Conservation (phyloP, 1,140 invertebrate species). For the Drosophila nasuta region DNA sequence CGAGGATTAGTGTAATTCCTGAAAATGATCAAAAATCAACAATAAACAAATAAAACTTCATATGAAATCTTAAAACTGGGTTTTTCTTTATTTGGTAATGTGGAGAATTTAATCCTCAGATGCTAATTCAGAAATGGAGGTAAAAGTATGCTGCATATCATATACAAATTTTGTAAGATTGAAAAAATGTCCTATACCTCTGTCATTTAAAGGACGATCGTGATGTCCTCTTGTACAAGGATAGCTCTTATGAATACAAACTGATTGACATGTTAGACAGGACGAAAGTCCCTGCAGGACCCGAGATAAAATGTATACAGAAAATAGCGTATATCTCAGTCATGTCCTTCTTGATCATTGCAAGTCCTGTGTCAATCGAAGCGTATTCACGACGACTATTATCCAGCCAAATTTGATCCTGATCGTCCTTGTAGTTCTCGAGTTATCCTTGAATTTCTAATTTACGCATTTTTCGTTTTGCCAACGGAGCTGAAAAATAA, state of each 20-base stretch:
- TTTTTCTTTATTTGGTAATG: not conserved
- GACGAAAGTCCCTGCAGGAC: not conserved
- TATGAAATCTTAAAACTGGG: conserved; percentile 36
- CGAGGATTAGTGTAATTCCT: conserved; percentile 61
- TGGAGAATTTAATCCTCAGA: too few relatives aligned
- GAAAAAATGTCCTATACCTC: not conserved
- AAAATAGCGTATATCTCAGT: not conserved
- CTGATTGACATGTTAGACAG: not conserved
- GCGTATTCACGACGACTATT: not conserved
- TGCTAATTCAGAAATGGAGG: too few relatives aligned
- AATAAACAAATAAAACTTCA: conserved; percentile 67
- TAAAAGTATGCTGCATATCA: too few relatives aligned
- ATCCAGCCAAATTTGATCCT: not conserved
- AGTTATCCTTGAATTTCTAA: not conserved
- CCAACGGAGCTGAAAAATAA: too few relatives aligned
- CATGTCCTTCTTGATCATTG: not conserved
- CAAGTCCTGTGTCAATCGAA: not conserved
- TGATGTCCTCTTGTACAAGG: not conserved
- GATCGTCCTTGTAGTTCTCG: not conserved
- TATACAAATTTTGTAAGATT: not conserved
- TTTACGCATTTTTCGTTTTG: not conserved
- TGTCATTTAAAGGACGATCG: not conserved
- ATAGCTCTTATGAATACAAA: not conserved
- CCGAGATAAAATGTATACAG: not conserved
- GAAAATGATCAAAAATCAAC: conserved; percentile 34